Conservation (phyloP, 92 coral and sea anemone genomes). For the Umimayanthus kanabou region DNA sequence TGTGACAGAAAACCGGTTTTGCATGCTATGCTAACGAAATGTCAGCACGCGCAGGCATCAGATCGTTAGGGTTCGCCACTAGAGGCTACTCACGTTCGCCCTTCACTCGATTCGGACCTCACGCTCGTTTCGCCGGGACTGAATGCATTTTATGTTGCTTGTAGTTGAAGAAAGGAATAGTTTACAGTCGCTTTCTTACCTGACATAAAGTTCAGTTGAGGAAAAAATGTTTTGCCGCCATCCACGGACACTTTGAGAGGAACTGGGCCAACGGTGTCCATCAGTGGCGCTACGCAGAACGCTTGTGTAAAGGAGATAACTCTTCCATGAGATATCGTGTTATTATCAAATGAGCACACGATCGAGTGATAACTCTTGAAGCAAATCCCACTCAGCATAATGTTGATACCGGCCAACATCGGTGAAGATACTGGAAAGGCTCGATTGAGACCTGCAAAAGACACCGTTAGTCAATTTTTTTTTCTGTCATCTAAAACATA, state of each 20-base stretch:
- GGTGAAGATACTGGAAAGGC: not conserved
- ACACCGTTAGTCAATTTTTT: too few species aligned
- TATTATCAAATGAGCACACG: slow-evolving; percentile 11
- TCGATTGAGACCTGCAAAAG: slow-evolving; percentile 11
- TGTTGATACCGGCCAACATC: slow-evolving; percentile 8
- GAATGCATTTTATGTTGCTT: too few species aligned
- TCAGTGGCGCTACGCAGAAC: slow-evolving; percentile 3
- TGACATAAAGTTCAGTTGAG: not conserved
- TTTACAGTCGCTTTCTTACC: not conserved
- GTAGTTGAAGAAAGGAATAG: too few species aligned
- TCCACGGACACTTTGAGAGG: slow-evolving; percentile 19
- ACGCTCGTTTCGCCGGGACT: too few species aligned
- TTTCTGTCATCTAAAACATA: too few species aligned
- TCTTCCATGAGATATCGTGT: not conserved
- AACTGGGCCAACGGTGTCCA: not conserved
- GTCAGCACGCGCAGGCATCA: too few species aligned
- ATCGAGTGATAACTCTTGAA: slow-evolving; percentile 5
- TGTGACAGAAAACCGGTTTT: too few species aligned
- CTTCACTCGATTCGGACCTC: too few species aligned
- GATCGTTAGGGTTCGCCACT: too few species aligned
- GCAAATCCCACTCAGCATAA: slow-evolving; percentile 23
- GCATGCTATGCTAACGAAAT: too few species aligned
- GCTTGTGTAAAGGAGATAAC: slow-evolving; percentile 11
- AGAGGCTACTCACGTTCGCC: too few species aligned
- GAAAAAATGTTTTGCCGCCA: slow-evolving; percentile 16